A percentile compares a stretch with the other conserved stretches of the same genome.
Evolutionary conservation across 2,888 invertebrate species (phyloP).

Genomic region (Ommatoiulus sabulosus): DNA sequence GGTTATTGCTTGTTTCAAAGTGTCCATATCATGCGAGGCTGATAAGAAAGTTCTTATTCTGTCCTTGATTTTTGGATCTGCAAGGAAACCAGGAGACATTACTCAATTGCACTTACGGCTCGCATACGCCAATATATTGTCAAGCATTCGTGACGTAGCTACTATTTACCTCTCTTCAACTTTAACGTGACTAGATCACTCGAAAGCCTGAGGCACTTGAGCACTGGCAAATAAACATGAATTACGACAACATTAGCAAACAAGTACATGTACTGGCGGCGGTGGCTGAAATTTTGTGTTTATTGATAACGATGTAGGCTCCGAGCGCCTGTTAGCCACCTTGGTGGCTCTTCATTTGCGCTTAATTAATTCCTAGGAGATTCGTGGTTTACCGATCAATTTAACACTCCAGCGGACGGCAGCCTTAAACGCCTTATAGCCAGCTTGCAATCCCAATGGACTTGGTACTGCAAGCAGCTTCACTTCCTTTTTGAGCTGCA

Average conservation of each 20-base stretch:
- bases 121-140: neutral
- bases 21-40: conserved; percentile 67
- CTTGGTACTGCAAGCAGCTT: neutral
- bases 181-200: conserved; percentile 90
- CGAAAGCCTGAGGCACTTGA: conserved; percentile 92
- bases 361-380: conserved; percentile 29
- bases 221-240: conserved; percentile 76
- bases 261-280: neutral
- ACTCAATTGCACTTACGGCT: neutral
- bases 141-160: conserved; percentile 63
- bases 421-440: neutral
- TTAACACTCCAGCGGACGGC: neutral
- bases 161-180: conserved; percentile 84
- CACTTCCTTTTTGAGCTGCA: neutral
- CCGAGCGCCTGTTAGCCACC: neutral
- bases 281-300: neutral
- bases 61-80: conserved; percentile 90
- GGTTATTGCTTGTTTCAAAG: conserved; percentile 62
- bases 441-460: neutral
- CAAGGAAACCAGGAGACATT: conserved; percentile 62
- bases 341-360: neutral
- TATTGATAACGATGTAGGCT: neutral
- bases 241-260: conserved; percentile 18
- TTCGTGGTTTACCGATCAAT: conserved; percentile 16
- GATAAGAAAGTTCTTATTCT: conserved; percentile 67